Conservation (phyloP, 2,113 vertebrate genomes). For the Etia nguti region DNA sequence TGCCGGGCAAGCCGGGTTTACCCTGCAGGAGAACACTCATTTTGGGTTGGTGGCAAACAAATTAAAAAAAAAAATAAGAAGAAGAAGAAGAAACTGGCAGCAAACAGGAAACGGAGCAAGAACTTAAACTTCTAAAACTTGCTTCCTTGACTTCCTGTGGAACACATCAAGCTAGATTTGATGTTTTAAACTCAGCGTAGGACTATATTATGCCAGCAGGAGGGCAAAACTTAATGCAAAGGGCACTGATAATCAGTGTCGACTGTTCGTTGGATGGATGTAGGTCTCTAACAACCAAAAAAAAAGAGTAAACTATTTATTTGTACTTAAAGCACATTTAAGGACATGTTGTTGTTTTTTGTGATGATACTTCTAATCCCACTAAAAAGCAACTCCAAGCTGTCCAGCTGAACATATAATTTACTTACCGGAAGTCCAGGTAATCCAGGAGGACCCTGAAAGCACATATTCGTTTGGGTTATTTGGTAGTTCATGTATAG, state of each 20-base stretch:
- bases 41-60: neutral
- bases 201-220: neutral
- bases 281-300: neutral
- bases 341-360: neutral
- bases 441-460: slow-evolving; percentile 70
- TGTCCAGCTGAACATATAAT: neutral
- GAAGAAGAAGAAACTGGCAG: neutral
- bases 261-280: neutral
- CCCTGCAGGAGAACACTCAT: slow-evolving; percentile 48
- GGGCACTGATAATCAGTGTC: neutral
- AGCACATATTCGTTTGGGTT: neutral
- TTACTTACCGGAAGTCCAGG: slow-evolving; percentile 71
- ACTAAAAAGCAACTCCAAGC: neutral
- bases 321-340: neutral
- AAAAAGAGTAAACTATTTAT: neutral
- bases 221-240: neutral
- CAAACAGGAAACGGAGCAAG: neutral
- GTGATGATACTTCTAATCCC: neutral
- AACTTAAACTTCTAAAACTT: neutral
- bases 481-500: neutral
- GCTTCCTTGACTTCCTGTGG: neutral
- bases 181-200: neutral
- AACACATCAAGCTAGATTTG: neutral
- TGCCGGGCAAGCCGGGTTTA: slow-evolving; percentile 61
- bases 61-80: neutral